Evolutionary conservation across 2,113 vertebrate genomes (phyloP).

Genomic region (Australoheros scitulus): DNA sequence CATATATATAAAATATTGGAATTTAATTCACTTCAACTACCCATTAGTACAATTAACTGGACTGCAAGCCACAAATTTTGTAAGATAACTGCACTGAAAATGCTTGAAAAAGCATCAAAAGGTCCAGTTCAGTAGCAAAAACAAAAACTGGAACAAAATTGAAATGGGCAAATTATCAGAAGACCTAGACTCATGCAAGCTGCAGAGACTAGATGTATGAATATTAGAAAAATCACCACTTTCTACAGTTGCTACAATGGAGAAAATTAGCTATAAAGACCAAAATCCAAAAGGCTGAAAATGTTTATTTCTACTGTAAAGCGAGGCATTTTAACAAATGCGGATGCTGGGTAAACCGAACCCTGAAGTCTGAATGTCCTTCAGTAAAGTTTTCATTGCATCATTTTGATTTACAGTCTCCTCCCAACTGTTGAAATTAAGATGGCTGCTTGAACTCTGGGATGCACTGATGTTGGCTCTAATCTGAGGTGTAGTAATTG

Average conservation of each 20-base stretch:
- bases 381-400: not conserved
- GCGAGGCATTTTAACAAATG: not conserved
- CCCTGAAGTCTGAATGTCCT: not conserved
- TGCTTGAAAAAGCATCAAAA: not conserved
- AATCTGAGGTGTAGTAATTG: slow-evolving; percentile 9
- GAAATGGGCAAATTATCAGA: too few species aligned
- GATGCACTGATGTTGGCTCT: not conserved
- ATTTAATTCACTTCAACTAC: not conserved
- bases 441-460: not conserved
- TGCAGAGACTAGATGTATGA: not conserved
- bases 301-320: not conserved
- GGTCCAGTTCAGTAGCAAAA: not conserved
- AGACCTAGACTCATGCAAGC: too few species aligned
- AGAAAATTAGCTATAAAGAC: not conserved
- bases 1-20: not conserved
- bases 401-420: not conserved
- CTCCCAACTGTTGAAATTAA: not conserved
- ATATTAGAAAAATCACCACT: not conserved
- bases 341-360: not conserved
- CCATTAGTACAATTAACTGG: not conserved
- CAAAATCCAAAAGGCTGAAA: too few species aligned
- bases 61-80: not conserved
- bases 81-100: not conserved
- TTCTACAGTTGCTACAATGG: not conserved
- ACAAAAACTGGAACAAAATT: not conserved